Conservation (phyloP, 2,888 invertebrate species). For the Drosophila birchii region DNA sequence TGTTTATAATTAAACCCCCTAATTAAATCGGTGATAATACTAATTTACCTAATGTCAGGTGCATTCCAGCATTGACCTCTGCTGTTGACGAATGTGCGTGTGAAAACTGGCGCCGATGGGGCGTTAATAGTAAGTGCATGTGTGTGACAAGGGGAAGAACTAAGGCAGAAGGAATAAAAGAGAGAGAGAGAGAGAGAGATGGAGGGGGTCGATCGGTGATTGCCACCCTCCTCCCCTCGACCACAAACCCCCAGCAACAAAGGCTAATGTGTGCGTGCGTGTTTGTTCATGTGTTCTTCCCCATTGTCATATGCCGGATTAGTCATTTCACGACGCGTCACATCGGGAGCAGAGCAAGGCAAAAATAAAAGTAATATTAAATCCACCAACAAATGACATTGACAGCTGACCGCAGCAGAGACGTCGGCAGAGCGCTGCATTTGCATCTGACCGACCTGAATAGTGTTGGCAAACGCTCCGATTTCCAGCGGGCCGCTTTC, state of each 20-base stretch:
- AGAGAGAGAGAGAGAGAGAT: neutral
- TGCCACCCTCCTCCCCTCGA: no score
- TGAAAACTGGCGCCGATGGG: slow-evolving; percentile 4
- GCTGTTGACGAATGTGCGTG: slow-evolving; percentile 2
- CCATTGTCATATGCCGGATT: slow-evolving; percentile 65
- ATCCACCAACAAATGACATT: slow-evolving; percentile 56
- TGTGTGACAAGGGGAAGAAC: neutral
- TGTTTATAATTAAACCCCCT: no score
- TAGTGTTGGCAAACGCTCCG: slow-evolving; percentile 38
- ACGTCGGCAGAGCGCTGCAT: slow-evolving; percentile 31
- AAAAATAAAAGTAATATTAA: slow-evolving; percentile 13
- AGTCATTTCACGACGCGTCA: slow-evolving; percentile 46
- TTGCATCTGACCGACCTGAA: slow-evolving; percentile 20
- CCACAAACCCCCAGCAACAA: no score
- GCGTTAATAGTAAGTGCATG: slow-evolving; percentile 2
- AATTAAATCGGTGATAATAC: neutral
- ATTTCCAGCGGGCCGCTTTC: slow-evolving; percentile 8
- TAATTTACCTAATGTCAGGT: neutral
- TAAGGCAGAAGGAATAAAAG: slow-evolving; percentile 3
- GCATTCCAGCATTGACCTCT: slow-evolving; percentile 9
- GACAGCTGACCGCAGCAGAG: slow-evolving; percentile 61
- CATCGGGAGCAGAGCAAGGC: slow-evolving; percentile 30
- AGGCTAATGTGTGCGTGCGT: slow-evolving; percentile 3
- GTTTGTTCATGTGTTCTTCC: slow-evolving; percentile 55
- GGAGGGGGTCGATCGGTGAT: neutral